Conservation (phyloP, 2,113 vertebrate species). For the Prionailurus bengalensis region DNA sequence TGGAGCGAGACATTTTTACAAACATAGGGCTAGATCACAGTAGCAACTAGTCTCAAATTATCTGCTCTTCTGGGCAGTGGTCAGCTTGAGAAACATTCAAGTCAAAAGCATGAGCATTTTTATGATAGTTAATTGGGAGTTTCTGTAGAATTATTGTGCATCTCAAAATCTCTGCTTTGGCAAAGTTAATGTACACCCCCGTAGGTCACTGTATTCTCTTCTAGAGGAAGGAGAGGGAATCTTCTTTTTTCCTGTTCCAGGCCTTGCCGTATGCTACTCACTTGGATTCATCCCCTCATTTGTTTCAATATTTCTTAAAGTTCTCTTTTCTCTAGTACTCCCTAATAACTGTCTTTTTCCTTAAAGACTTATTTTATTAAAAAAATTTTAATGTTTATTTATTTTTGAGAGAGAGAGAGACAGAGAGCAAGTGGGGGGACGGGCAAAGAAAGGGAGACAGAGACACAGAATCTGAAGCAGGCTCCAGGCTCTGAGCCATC, state of each 20-base stretch:
- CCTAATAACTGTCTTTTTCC: not conserved
- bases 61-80: not conserved
- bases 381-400: too few relatives aligned
- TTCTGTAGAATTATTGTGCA: not conserved
- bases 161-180: not conserved
- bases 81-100: not conserved
- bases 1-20: not conserved
- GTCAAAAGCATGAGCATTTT: not conserved
- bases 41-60: not conserved
- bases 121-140: not conserved
- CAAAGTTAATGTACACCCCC: not conserved
- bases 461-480: too few relatives aligned
- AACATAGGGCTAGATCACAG: not conserved
- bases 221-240: not conserved
- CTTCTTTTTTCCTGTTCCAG: not conserved
- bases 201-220: not conserved
- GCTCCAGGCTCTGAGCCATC: too few relatives aligned
- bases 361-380: not conserved
- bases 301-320: not conserved
- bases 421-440: too few relatives aligned
- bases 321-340: not conserved
- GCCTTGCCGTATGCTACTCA: not conserved
- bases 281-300: accelerated
- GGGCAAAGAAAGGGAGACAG: too few relatives aligned
- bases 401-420: too few relatives aligned